Conservation (phyloP, 1,140 invertebrate genomes). For the Amphibalanus amphitrite region DNA sequence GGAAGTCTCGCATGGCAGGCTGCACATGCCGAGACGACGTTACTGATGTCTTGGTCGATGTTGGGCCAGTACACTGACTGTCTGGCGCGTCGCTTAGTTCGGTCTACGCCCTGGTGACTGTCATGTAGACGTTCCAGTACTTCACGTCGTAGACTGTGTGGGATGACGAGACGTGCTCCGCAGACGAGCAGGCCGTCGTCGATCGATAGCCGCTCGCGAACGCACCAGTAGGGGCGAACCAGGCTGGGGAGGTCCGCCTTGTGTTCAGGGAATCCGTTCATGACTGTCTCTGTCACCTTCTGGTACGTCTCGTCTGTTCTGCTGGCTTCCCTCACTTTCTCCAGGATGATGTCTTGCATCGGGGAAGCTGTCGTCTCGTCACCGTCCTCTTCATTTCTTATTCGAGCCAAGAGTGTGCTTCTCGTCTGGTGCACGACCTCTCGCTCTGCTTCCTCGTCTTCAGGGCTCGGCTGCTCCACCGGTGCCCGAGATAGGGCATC, state of each 20-base stretch:
- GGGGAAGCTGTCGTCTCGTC: too few species aligned
- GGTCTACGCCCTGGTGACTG: constrained; percentile 5
- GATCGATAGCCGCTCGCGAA: too few species aligned
- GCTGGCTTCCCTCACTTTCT: too few species aligned
- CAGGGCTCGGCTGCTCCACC: neutral
- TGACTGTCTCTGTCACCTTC: neutral
- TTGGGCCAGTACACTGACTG: constrained; percentile 2
- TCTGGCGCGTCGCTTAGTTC: neutral
- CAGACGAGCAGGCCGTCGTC: neutral
- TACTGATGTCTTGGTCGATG: constrained; percentile 4
- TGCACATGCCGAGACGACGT: neutral
- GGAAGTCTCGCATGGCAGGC: neutral
- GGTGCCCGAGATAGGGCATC: neutral
- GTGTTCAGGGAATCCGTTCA: neutral
- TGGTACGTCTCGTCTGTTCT: neutral
- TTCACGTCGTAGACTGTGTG: neutral
- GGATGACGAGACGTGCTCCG: neutral
- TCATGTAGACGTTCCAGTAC: constrained; percentile 1
- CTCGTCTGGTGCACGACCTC: too few species aligned
- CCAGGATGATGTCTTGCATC: too few species aligned
- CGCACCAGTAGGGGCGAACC: too few species aligned
- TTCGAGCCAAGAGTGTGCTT: too few species aligned
- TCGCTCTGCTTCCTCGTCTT: too few species aligned
- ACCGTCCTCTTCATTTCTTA: too few species aligned
- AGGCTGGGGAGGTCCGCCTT: neutral